Base-by-base conservation (phyloP, 2,888 invertebrate genomes). In the Lobophora halterata region DNA sequence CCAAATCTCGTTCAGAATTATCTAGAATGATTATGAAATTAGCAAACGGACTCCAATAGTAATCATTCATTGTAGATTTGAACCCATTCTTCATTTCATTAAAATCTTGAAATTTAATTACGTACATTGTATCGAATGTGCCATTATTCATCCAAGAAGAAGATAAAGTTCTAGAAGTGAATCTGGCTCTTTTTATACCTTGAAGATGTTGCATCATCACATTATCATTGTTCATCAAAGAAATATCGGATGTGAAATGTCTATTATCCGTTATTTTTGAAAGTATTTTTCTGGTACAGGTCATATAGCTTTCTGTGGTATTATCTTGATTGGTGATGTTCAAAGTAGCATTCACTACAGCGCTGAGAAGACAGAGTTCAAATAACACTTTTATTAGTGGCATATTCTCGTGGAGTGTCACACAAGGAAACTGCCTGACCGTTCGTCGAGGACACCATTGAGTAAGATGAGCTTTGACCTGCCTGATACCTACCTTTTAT, bases 1-100 rank as follows among this genome's bases (percentile, higher is more conserved):
- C 3, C 33, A 62, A 25, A 10, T 46, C 6, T 10, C 46, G 5
- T 5, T 44, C 24, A 10, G 61, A 8, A 20, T 49, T 25, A 14
- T 63, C 31, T 3, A 69, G 13, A 1, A 61, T 32, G 10, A 73
- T 58, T 16, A 74, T 52, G 24, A 71, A 70, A 21, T 46, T 57
- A n/a, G 58, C 61, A 18, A 19, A 27, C 8, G 67, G 64, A 36
- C 62, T 65, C 64, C 70, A 74, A 20, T 54, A 59, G 6, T 6
- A 17, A 23, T 66, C 65, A 3, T 44, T 31, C 37, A 38, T 52
- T 2, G 54, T 30, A 14, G 39, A 16, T 5, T 41, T 23, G 6
- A 73, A 34, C 1, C 53, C 60, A 1, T 21, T 17, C 36, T 35
- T 10, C n/a, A 70, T 49, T 19, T 64, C 61, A 9, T 46, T 11